These are phyloP conservation scores for Ailurus styani DNA, from an alignment of 2,113 vertebrate species.

Conservation along the genomic window DNA sequence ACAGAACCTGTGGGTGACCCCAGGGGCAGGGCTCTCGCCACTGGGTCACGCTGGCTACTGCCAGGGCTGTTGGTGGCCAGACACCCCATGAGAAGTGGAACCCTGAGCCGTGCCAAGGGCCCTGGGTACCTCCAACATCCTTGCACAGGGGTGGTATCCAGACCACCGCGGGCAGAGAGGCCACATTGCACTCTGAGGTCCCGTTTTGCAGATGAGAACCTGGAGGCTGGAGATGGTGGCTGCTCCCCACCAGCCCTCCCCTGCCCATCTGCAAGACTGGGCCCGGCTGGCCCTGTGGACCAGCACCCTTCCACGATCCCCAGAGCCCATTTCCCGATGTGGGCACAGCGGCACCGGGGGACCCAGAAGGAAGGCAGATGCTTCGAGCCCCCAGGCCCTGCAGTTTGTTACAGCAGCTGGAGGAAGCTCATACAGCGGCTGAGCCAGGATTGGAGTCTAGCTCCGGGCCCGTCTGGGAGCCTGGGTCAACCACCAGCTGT, in stretches of 20 bases:
- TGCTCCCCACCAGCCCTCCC: not conserved
- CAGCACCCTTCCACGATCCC: not conserved
- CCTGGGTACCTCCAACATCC: not conserved
- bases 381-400: not conserved
- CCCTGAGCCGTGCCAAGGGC: rapidly evolving
- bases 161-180: not conserved
- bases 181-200: not conserved
- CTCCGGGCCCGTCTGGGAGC: no score
- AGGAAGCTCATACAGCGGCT: not conserved
- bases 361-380: not conserved
- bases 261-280: not conserved
- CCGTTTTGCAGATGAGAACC: not conserved
- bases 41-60: not conserved
- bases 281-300: not conserved
- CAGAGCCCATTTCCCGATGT: not conserved
- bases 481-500: not conserved
- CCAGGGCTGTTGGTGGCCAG: not conserved
- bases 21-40: not conserved
- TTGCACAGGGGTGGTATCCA: not conserved
- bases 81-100: not conserved
- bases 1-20: not conserved
- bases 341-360: rapidly evolving
- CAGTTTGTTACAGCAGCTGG: not conserved
- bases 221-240: not conserved
- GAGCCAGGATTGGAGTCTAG: no score